Conservation (phyloP, 2,797 vertebrate species). For the Anguilla marmorata region DNA sequence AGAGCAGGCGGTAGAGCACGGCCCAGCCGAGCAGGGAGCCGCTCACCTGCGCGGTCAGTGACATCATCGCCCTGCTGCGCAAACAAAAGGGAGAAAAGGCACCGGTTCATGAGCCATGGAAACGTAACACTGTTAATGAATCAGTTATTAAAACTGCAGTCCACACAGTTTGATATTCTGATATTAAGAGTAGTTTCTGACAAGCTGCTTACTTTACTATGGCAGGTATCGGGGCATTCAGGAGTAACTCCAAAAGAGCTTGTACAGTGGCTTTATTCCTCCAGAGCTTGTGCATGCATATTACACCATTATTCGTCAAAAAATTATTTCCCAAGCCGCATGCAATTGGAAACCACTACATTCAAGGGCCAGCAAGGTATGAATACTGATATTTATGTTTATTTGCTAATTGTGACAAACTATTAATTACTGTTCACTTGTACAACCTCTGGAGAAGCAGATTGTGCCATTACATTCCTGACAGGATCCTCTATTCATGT, state of each 20-base stretch:
- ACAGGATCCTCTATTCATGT: background rate
- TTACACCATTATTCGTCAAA: too few relatives aligned
- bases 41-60: slow-evolving; percentile 71
- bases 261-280: too few relatives aligned
- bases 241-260: too few relatives aligned
- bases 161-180: background rate
- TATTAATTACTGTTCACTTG: background rate
- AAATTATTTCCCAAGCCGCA: too few relatives aligned
- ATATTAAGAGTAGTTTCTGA: too few relatives aligned
- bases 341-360: background rate
- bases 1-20: slow-evolving; percentile 81
- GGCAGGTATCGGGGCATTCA: background rate
- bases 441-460: background rate
- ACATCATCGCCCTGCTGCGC: slow-evolving; percentile 66
- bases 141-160: slow-evolving; percentile 29
- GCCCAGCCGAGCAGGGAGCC: slow-evolving; percentile 83
- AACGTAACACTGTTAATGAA: background rate
- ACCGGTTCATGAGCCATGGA: slow-evolving; percentile 36
- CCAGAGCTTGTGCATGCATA: too few relatives aligned
- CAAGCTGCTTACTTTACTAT: background rate
- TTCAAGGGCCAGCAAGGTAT: background rate
- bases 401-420: background rate
- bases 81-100: slow-evolving; percentile 33
- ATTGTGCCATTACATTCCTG: background rate
- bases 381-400: background rate